Percentiles rank a stretch among this genome's conserved stretches.
These are phyloP conservation scores for Pogona vitticeps DNA, from an alignment of 2,113 vertebrate genomes.

Conservation along the genomic window DNA sequence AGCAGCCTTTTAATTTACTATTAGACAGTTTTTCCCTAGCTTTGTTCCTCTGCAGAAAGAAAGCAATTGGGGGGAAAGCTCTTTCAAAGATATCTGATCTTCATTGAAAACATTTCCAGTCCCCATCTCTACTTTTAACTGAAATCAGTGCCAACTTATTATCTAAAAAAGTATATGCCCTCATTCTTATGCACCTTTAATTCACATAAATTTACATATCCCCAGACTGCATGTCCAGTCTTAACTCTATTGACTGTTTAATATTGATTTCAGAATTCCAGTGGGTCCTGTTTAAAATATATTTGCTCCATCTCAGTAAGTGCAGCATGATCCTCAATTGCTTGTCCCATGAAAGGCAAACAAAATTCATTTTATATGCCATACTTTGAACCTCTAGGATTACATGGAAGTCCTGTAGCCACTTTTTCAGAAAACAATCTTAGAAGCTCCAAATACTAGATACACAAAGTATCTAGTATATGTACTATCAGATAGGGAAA, in stretches of 20 bases:
- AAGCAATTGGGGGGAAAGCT: conserved; percentile 12
- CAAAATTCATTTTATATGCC: not conserved
- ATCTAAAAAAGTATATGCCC: not conserved
- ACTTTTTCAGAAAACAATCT: no score
- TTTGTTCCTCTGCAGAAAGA: conserved; percentile 18
- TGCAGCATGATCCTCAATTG: not conserved
- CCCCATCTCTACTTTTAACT: fast-evolving
- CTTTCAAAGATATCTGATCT: conserved; percentile 18
- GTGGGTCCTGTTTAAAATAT: not conserved
- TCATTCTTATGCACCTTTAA: fast-evolving
- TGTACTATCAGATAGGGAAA: no score
- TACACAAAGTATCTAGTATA: no score
- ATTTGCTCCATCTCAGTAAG: not conserved
- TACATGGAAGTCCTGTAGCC: not conserved
- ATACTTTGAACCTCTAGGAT: not conserved
- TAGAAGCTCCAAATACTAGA: no score
- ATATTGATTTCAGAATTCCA: not conserved
- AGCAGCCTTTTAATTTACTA: not conserved
- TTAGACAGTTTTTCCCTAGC: conserved; percentile 3
- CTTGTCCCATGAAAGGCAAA: not conserved
- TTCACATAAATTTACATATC: fast-evolving
- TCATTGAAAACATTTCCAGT: not conserved
- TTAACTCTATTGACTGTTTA: not conserved
- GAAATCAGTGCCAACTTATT: not conserved
- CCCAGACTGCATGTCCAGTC: not conserved